These are phyloP conservation scores for Laothoe populi DNA, from an alignment of 2,888 invertebrate genomes.

Conservation along the genomic window DNA sequence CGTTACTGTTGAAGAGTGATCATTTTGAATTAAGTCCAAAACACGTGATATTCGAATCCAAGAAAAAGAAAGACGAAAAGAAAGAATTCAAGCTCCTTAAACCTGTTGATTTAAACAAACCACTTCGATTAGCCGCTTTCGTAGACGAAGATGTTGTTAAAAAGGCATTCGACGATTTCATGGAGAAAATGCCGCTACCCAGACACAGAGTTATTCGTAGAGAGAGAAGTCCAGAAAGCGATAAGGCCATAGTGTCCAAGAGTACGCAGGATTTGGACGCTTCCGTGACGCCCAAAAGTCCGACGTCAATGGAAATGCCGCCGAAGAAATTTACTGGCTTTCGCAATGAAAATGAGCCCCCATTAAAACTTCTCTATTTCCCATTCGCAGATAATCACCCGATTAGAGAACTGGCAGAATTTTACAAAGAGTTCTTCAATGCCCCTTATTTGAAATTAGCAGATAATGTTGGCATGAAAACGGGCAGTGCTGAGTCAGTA, in stretches of 20 bases:
- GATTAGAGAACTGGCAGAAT: conserved; percentile 90
- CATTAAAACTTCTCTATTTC: conserved; percentile 89
- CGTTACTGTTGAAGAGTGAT: conserved; percentile 95
- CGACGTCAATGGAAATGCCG: conserved; percentile 71
- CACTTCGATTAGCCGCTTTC: conserved; percentile 91
- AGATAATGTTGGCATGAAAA: conserved; percentile 48
- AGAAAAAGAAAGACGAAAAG: conserved; percentile 85
- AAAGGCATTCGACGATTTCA: conserved; percentile 67
- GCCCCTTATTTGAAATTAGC: conserved; percentile 82
- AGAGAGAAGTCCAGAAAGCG: conserved; percentile 39
- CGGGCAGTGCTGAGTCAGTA: conserved; percentile 51
- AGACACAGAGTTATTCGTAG: conserved; percentile 64
- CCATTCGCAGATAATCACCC: conserved; percentile 91
- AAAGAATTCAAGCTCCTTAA: conserved; percentile 56
- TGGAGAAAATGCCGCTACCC: conserved; percentile 67
- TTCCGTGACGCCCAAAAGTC: conserved; percentile 62
- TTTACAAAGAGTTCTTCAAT: conserved; percentile 92
- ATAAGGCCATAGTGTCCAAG: conserved; percentile 53
- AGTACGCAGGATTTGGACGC: conserved; percentile 71
- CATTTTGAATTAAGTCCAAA: conserved; percentile 93
- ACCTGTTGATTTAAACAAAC: conserved; percentile 88
- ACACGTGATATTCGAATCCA: conserved; percentile 83
- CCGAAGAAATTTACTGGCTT: conserved; percentile 76
- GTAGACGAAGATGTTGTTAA: conserved; percentile 82
- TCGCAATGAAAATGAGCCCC: conserved; percentile 84